phyloP scores from a whole-genome alignment of 2,888 invertebrate species.

The Spilosoma lubricipeda region DNA sequence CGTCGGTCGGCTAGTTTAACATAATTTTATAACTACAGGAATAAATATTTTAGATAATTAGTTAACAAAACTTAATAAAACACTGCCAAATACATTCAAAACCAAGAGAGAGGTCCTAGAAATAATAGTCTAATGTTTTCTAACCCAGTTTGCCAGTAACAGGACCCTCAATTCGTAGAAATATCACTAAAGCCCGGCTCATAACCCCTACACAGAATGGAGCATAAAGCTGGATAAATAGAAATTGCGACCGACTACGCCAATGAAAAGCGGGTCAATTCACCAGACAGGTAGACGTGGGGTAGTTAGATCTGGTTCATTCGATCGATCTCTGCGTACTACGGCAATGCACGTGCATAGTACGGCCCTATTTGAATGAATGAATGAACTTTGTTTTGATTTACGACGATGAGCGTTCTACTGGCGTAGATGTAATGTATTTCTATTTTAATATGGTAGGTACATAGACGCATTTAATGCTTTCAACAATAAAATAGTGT shows the following conservation, averaged over 20 bases:
- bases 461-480: neutral
- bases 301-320: slow-evolving; percentile 45
- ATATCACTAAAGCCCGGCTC: neutral
- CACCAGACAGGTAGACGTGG: slow-evolving; percentile 51
- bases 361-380: slow-evolving; percentile 52
- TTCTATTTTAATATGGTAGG: too few relatives aligned
- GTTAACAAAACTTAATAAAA: neutral
- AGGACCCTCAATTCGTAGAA: neutral
- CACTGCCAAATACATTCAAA: neutral
- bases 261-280: slow-evolving; percentile 53
- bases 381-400: slow-evolving; percentile 31
- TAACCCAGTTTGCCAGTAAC: neutral
- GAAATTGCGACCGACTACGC: slow-evolving; percentile 11
- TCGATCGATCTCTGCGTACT: slow-evolving; percentile 39
- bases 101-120: neutral
- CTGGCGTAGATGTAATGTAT: neutral
- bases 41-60: neutral
- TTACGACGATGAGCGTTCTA: slow-evolving; percentile 6
- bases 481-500: neutral
- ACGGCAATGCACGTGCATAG: slow-evolving; percentile 45
- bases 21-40: neutral
- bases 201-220: slow-evolving; percentile 1
- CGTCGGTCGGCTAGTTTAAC: too few relatives aligned
- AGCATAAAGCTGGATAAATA: neutral
- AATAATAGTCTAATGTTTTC: neutral